Evolutionary conservation across 2,888 invertebrate species (phyloP).

Genomic region (Eustalomyia histrio): DNA sequence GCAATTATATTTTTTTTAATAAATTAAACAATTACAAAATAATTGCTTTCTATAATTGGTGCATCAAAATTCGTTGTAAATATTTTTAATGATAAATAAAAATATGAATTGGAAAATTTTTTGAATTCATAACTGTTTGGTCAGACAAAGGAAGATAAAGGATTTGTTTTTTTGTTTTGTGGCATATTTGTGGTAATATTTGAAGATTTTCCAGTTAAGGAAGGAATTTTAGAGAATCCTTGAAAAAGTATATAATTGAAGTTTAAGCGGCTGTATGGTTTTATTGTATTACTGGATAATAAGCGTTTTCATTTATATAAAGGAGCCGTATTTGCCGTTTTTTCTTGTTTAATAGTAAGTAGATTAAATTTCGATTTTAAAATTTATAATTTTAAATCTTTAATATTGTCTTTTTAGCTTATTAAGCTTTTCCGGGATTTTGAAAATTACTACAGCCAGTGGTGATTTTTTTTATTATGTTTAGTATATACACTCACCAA

Average conservation of each 20-base stretch:
- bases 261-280: constrained; percentile 70
- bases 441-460: too few species aligned
- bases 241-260: constrained; percentile 69
- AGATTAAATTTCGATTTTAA: not conserved
- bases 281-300: constrained; percentile 68
- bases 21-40: not conserved
- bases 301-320: constrained; percentile 66
- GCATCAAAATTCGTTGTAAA: not conserved
- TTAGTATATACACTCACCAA: too few species aligned
- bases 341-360: constrained; percentile 67
- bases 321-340: constrained; percentile 69
- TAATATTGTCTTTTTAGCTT: constrained; percentile 5
- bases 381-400: not conserved
- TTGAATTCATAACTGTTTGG: not conserved
- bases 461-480: too few species aligned
- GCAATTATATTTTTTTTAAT: too few species aligned
- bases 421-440: constrained; percentile 65
- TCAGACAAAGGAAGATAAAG: not conserved
- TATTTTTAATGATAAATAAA: not conserved
- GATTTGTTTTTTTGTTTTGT: too few species aligned
- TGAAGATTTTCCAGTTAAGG: constrained; percentile 36
- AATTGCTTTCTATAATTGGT: not conserved
- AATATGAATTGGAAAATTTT: not conserved
- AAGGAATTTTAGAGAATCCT: constrained; percentile 68
- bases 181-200: constrained; percentile 8